Base-by-base conservation (phyloP, 2,888 invertebrate species). In the Pyrrhia umbra region DNA sequence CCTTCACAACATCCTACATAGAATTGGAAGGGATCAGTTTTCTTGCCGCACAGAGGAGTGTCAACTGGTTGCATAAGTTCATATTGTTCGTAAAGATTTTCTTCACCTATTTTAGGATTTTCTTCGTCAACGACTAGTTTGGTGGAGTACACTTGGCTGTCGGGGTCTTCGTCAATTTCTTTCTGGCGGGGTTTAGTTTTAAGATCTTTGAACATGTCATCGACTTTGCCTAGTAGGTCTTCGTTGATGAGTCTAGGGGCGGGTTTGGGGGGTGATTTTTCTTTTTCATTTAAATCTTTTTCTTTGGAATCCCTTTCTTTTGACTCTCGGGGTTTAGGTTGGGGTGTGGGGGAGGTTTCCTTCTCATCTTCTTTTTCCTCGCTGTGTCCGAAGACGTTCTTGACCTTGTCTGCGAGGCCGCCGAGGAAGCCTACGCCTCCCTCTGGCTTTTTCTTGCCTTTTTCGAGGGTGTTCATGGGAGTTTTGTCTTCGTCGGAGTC, bases 401-500 rank as follows among this genome's bases (percentile, higher is more conserved):
- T 85, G 74, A 90, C 89, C 89, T 94, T 92, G 83, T 92, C 88
- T 77, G 91, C 90, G 57, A 93, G 88, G 43, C 93, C 93, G 21
- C 93, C 93, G 23, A 94, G 84, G 86, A 95, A 94, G 18, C 92
- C 76, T 18, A 75, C 71, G 18, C 75, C 86, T 20, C 87, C 88
- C 56, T 92, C 93, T 30, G 89, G 85, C 60, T 95, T 94, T 79
- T 95, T 91, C 77, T 95, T 95, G 59, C 95, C 90, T 68, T 94
- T 95, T 55, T 94, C 92, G n/a, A 95, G 88, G 15, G 96, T 94
- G 63, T 95, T 95, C 85, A 95, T 94, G 6, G 95, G 94, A 13
- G 95, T 95, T 80, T 95, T 95, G 57, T 95, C 95, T 80, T 95
- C 94, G 47, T 95, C 95, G 0, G 96, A 95, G 77, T 95, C 95